phyloP scores from a whole-genome alignment of 1,140 invertebrate species.

The Potamilus streckersoni region DNA sequence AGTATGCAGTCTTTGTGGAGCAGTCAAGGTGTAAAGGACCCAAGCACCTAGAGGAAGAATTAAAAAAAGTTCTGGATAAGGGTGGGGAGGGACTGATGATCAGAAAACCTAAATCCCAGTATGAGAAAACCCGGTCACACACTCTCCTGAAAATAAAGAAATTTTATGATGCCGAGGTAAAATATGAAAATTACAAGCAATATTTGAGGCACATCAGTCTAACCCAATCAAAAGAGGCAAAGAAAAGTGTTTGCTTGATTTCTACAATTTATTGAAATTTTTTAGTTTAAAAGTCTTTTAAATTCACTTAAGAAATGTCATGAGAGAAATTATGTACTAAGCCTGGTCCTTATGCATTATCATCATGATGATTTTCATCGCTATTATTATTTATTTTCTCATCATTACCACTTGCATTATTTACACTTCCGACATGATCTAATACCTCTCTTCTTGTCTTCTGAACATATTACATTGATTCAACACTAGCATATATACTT shows the following conservation, averaged over 20 bases:
- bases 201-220: neutral
- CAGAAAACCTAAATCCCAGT: slow-evolving; percentile 55
- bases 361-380: neutral
- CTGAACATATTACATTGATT: too few relatives aligned
- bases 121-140: slow-evolving; percentile 53
- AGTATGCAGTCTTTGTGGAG: slow-evolving; percentile 52
- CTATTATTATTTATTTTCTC: too few relatives aligned
- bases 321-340: neutral
- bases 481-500: too few relatives aligned
- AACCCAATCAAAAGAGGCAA: neutral
- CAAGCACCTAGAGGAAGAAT: slow-evolving; percentile 51
- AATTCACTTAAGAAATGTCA: neutral
- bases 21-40: slow-evolving; percentile 54
- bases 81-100: slow-evolving; percentile 63
- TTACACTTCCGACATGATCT: too few relatives aligned
- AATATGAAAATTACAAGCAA: neutral
- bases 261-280: neutral
- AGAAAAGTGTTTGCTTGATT: neutral
- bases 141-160: slow-evolving; percentile 63
- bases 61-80: slow-evolving; percentile 49
- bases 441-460: too few relatives aligned
- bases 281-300: neutral
- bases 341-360: neutral
- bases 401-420: too few relatives aligned
- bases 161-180: slow-evolving; percentile 64